Evolutionary conservation across 2,888 invertebrate genomes (phyloP), one percentile per base, ranked within the genome.

Genomic region (Drosophila flavopinicola): DNA sequence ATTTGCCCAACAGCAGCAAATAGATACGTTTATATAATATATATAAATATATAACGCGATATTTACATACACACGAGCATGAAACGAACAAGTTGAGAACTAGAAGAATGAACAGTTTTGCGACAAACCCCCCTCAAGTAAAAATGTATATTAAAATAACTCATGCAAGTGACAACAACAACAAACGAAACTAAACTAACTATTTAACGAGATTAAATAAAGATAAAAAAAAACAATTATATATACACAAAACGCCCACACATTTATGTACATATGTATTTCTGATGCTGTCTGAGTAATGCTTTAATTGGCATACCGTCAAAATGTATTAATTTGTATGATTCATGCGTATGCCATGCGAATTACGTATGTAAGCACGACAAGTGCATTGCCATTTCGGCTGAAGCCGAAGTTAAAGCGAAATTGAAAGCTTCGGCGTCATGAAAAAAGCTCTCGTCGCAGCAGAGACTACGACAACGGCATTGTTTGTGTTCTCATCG

Each of bases 191-290:
- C 54, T 61, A 47, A 65, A 58, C 47, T 66, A 75, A 70, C 74
- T 70, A 76, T 74, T 79, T 76, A 78, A 78, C 75, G 68, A 79
- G 80, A 77, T 79, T 77, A 71, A 78, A 83, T 79, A 78, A 78
- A 78, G 77, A 67, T 82, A 64, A 57, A 60, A 61, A 48, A n/a
- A n/a, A n/a, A n/a, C n/a, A n/a, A n/a, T n/a, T n/a, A 48, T 37
- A 67, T 66, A 69, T 49, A 70, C 42, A 66, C 35, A 70, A n/a
- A 39, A 20, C 20, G 20, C 4, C 20, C 3, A 45, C 9, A 15
- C 10, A 25, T 6, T n/a, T 10, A 11, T 13, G 33, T 3, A 39
- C 9, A 45, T 20, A 25, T 29, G 33, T 42, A 25, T 37, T 6
- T 48, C 25, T 38, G 35, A 10, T 37, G 35, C 17, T 44, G 37